A percentile compares a stretch with the other conserved stretches of the same genome.
Conservation (phyloP, 1,140 invertebrate species). For the Harlomillsia oculata region DNA sequence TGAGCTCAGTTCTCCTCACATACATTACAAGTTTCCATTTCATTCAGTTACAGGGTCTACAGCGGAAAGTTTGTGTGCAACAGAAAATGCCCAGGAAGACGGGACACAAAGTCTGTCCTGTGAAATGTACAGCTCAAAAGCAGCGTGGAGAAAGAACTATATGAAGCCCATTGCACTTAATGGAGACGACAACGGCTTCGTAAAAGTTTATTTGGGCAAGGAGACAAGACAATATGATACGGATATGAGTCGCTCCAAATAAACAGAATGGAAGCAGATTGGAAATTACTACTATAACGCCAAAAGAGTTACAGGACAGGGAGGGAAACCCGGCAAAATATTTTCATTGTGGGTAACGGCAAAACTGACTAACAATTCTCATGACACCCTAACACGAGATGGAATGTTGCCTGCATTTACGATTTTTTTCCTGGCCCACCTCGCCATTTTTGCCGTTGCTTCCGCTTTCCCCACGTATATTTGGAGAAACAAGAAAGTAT, state of each 20-base stretch:
- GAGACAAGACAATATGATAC: constrained; percentile 2
- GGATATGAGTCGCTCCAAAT: background rate
- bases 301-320: background rate
- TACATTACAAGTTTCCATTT: constrained; percentile 15
- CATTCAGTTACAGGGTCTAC: background rate
- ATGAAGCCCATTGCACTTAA: constrained; percentile 5
- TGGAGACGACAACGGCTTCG: constrained; percentile 12
- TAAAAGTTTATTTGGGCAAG: constrained; percentile 14
- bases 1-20: background rate
- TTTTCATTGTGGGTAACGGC: background rate
- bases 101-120: too few relatives aligned
- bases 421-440: too few relatives aligned
- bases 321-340: background rate
- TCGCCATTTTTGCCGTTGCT: too few relatives aligned
- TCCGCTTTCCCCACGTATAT: too few relatives aligned
- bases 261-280: too few relatives aligned
- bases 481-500: too few relatives aligned
- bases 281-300: background rate
- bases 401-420: background rate
- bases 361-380: constrained; percentile 1
- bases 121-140: too few relatives aligned
- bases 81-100: too few relatives aligned
- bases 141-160: too few relatives aligned
- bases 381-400: background rate
- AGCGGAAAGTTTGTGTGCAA: background rate